Base-by-base conservation (phyloP, 2,888 invertebrate genomes). In the Microchrysa polita region DNA sequence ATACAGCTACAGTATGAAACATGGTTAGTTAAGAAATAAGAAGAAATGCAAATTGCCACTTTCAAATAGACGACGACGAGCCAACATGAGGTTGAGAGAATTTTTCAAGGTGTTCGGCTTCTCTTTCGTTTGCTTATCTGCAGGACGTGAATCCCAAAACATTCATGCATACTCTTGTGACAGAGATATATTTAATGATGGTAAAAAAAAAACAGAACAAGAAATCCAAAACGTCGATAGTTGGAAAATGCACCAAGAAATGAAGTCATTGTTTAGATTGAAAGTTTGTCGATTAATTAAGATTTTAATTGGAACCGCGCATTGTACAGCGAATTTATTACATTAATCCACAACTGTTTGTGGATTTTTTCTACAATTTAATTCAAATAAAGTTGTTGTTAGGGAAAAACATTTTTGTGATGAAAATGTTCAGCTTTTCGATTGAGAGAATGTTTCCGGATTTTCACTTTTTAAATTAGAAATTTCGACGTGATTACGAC, bases 1-100 rank as follows among this genome's bases (percentile, higher is more conserved):
- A n/a, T n/a, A n/a, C n/a, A n/a, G n/a, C n/a, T n/a, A n/a, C n/a
- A n/a, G n/a, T n/a, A n/a, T n/a, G 2, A 7, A 57, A 18, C 22
- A 10, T 40, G 67, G 27, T 16, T 10, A 14, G 44, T 42, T 12
- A 23, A 12, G 53, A 55, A 55, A 40, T 40, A 34, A 34, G 57
- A 69, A 69, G 20, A 57, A 69, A 69, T 69, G 69, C 69, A 69
- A 69, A 69, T 69, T 69, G 55, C 40, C 55, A 57, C 69, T 57
- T 69, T 69, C 55, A 40, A 55, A 42, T 69, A 55, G n/a, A 10
- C 44, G 65, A 55, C 20, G 55, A 69, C 55, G 57, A 69, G 42
- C 40, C 27, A 16, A n/a, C 12, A 55, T 67, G 53, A 42, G 44
- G 5, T 12, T 63, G 61, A 42, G 40, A 18, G 42, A 42, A 16